Base-by-base conservation (phyloP, 2,113 vertebrate species). In the Donacobius atricapilla region DNA sequence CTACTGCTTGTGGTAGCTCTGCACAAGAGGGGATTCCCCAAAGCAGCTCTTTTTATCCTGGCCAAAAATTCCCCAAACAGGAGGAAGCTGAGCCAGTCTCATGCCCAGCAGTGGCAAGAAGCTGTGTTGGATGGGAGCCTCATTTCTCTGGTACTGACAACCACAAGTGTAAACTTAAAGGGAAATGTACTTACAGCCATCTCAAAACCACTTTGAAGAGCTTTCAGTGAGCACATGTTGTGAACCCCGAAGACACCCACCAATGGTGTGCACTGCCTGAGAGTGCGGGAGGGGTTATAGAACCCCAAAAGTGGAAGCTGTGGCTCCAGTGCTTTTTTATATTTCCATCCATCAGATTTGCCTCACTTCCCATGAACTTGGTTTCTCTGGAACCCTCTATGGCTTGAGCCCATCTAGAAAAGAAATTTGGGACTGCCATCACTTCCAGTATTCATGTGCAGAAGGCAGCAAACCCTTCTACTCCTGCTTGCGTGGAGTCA, bases 341-440 rank as follows among this genome's bases (percentile, higher is more conserved):
- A 0, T 7, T 83, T 95, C 53, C 82, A 47, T 44, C 37, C 66
- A 71, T 63, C 50, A 70, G 35, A 64, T n/a, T 79, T 40, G 31
- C 5, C 5, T 57, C 1, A 0, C 42, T 28, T 75, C 13, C n/a
- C 12, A 20, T 1, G 2, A 61, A 6, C 31, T 77, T 2, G 0
- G 4, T 73, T 86, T 86, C 25, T 63, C 30, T 40, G 31, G 13
- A 51, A 44, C 1, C 5, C 8, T 11, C 5, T 4, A 54, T 2
- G 4, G 6, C 7, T 80, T 6, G 2, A 57, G 17, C 14, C 9
- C 7, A 28, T 60, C 54, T 75, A 70, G 63, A 44, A 58, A 66
- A 90, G 76, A 92, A 91, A 91, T 93, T 63, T 93, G 71, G 19
- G 25, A 75, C 57, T 53, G 72, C 54, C 95, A 92, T 7, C 12